Percentiles rank a stretch among this genome's conserved stretches.
phyloP scores from a whole-genome alignment of 2,113 vertebrate genomes.

The Pteronura brasiliensis region DNA sequence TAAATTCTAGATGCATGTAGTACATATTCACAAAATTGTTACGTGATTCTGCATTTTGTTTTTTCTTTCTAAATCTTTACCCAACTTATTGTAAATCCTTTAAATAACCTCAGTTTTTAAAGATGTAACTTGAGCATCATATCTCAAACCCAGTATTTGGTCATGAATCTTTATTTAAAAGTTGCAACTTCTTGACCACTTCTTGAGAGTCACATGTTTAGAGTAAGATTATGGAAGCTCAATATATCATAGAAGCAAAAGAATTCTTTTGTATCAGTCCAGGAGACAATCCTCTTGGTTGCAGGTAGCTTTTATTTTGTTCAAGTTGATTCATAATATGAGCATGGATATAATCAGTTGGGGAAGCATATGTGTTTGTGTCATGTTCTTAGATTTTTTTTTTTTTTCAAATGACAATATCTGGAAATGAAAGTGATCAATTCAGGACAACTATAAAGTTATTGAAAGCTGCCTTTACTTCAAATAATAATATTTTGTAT shows the following conservation, averaged over 20 bases:
- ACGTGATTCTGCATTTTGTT: conserved; percentile 54
- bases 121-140: conserved; percentile 64
- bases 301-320: neutral
- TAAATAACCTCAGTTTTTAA: conserved; percentile 50
- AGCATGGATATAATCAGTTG: neutral
- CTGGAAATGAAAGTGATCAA: neutral
- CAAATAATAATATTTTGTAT: neutral
- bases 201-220: conserved; percentile 25
- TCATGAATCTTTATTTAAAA: conserved; percentile 54
- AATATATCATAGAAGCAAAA: neutral
- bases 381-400: neutral
- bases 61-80: conserved; percentile 56
- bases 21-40: conserved; percentile 67
- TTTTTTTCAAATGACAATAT: neutral
- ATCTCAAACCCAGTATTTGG: conserved; percentile 58
- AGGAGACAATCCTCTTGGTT: neutral
- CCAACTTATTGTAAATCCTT: conserved; percentile 26
- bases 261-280: neutral
- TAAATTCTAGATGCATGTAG: neutral
- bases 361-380: neutral
- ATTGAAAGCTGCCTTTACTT: neutral
- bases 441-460: neutral
- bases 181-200: conserved; percentile 56
- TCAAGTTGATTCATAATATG: neutral
- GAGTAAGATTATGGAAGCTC: neutral